These are phyloP conservation scores for Hyalella azteca DNA, from an alignment of 2,888 invertebrate species.

Conservation along the genomic window DNA sequence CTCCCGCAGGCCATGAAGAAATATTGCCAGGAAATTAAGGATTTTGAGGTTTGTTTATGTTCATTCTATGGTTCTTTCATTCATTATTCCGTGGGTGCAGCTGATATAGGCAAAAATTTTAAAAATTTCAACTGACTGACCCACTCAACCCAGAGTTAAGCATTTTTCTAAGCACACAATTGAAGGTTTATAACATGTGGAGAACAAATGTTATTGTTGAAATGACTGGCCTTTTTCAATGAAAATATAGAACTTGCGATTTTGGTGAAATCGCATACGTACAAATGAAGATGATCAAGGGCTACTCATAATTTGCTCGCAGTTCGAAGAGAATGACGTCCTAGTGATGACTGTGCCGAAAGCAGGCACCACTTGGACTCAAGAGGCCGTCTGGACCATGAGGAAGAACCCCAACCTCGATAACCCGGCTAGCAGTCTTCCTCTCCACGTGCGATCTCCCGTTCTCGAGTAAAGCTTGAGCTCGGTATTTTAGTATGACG, in stretches of 20 bases:
- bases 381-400: conserved; percentile 35
- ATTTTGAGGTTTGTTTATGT: conserved; percentile 31
- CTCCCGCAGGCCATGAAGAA: background rate
- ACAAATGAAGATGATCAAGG: background rate
- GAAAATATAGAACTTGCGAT: no score
- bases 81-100: no score
- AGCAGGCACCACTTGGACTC: conserved; percentile 38
- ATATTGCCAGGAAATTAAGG: background rate
- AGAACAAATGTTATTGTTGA: no score
- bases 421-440: background rate
- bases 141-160: no score
- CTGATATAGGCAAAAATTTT: no score
- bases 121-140: no score
- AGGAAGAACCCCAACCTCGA: conserved; percentile 35
- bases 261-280: no score
- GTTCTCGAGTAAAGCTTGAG: background rate
- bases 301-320: background rate
- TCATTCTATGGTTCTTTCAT: no score
- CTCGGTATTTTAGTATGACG: no score
- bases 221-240: no score
- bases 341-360: conserved; percentile 39
- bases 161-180: no score
- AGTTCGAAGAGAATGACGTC: conserved; percentile 29
- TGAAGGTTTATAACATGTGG: no score
- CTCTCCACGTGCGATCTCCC: background rate